Evolutionary conservation across 2,113 vertebrate genomes (phyloP).

Genomic region (Hylia prasina): DNA sequence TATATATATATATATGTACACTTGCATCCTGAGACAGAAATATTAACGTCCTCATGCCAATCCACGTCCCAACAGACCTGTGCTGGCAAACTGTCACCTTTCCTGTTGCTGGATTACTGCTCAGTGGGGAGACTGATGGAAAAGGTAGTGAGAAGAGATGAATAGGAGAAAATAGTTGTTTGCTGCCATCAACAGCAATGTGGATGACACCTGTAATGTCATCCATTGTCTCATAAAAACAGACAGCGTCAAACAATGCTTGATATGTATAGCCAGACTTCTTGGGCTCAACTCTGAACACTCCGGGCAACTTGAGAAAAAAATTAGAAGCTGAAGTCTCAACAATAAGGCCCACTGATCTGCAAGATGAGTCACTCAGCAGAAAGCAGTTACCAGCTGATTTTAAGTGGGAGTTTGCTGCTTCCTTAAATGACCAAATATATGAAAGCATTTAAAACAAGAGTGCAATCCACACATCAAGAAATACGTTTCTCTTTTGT

Average conservation of each 20-base stretch:
- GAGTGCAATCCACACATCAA: background rate
- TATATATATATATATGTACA: background rate
- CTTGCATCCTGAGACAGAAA: background rate
- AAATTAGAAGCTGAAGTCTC: constrained; percentile 17
- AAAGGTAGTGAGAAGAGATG: background rate
- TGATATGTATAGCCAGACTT: background rate
- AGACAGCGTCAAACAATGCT: background rate
- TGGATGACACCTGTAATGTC: background rate
- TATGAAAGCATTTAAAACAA: background rate
- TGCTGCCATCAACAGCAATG: background rate
- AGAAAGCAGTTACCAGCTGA: constrained; percentile 52
- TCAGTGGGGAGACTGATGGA: background rate
- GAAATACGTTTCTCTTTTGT: constrained; percentile 4
- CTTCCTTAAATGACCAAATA: constrained; percentile 31
- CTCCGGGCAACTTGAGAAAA: background rate
- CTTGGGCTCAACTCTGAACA: background rate
- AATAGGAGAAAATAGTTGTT: background rate
- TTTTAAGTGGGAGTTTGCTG: constrained; percentile 24
- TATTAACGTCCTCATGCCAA: background rate
- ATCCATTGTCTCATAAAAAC: background rate
- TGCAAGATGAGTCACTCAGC: background rate
- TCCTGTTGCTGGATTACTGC: background rate
- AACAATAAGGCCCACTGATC: background rate
- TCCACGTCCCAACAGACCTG: background rate
- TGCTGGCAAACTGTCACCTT: background rate